These are phyloP conservation scores for Benthosema pterotum DNA, from an alignment of 2,797 vertebrate species.

Conservation along the genomic window DNA sequence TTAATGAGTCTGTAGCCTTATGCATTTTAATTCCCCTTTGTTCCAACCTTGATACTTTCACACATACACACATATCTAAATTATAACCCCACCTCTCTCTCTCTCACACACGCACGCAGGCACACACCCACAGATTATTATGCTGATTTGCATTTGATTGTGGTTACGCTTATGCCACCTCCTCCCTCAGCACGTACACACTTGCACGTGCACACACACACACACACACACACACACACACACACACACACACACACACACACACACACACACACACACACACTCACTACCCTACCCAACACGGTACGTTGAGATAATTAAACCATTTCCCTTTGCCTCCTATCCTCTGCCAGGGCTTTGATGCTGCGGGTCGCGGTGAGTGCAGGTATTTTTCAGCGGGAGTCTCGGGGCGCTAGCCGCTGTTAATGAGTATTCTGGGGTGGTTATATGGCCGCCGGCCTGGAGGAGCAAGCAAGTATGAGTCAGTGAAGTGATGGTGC, in stretches of 20 bases:
- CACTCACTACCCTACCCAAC: no score
- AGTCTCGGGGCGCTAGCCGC: neutral
- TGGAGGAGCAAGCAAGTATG: neutral
- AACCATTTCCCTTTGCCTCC: neutral
- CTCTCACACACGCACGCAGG: neutral
- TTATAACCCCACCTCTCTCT: neutral
- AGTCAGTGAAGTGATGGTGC: neutral
- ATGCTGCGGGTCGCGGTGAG: neutral
- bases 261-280: no score
- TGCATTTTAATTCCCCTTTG: no score
- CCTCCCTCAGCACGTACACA: neutral
- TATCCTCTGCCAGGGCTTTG: neutral
- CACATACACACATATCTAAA: no score
- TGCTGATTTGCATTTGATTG: no score
- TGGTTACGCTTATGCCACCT: no score
- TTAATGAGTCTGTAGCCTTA: no score
- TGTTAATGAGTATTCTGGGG: neutral
- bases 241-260: no score
- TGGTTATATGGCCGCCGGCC: neutral
- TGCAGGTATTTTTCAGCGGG: neutral
- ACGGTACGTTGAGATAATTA: constrained; percentile 9
- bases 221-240: no score
- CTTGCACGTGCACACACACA: no score
- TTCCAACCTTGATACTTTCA: no score
- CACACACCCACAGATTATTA: no score